Evolutionary conservation across 1,140 invertebrate genomes (phyloP), one percentile per base, ranked within the genome.

Genomic region (Microplitis demolitor): DNA sequence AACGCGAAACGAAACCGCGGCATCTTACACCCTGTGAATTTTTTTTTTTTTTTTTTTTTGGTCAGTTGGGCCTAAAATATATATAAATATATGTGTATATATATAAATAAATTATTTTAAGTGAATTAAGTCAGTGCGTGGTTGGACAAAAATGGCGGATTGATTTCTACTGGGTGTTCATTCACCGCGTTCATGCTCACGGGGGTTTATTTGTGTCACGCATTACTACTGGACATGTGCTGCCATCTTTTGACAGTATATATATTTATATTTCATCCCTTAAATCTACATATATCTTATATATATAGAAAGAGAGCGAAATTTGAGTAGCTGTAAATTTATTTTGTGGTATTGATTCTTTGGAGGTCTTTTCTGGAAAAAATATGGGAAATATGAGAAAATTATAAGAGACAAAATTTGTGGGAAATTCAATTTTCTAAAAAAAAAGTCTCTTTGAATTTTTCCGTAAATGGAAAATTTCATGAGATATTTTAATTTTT

Each of bases 61-160:
- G n/a, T 11, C 53, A 14, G 53, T n/a, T 45, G 11, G 11, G 14
- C 31, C 9, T 33, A 6, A 31, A 33, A 6, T 1, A 58, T 24
- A 8, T 58, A 16, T 8, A 9, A 5, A 58, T 58, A 6, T 24
- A 58, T 31, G 1, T 9, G 3, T 16, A 58, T 31, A 5, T 9
- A 58, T 31, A 9, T 24, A 31, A 11, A 45, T 9, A 45, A 45
- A 9, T 39, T 62, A 34, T 4, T 5, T 4, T 5, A 37, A 35
- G 60, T 37, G 33, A 37, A 62, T 35, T n/a, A 35, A 35, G 60
- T 37, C 33, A 62, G 33, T 62, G 60, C 14, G 31, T 35, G 13
- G 60, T 62, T 62, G 13, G 31, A 62, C 60, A 62, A 37, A 35
- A 62, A 62, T 62, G 60, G 60, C 60, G 14, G 60, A 34, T 34